Percentiles rank a stretch among this genome's conserved stretches.
Evolutionary conservation across 2,797 vertebrate genomes (phyloP).

Genomic region (Leucoraja ocellata): DNA sequence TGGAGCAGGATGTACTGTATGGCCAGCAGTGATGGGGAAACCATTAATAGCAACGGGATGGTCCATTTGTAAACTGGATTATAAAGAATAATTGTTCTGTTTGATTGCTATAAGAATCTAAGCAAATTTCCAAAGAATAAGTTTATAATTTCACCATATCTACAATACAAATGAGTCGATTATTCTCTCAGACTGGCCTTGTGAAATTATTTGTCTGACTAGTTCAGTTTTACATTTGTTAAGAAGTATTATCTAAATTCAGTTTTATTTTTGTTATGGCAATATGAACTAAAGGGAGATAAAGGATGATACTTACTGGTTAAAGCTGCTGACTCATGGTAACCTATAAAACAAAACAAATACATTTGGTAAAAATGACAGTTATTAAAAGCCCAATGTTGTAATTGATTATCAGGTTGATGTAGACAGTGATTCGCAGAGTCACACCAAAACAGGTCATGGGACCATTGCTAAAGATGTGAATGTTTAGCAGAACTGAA

Average conservation of each 20-base stretch:
- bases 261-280: background rate
- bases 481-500: background rate
- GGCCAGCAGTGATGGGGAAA: too few relatives aligned
- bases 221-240: background rate
- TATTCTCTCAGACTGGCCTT: background rate
- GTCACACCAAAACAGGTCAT: background rate
- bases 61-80: background rate
- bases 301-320: slow-evolving; percentile 2
- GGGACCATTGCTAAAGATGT: background rate
- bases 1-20: too few relatives aligned
- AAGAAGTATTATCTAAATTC: background rate
- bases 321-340: slow-evolving; percentile 14
- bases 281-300: too few relatives aligned
- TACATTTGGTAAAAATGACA: background rate
- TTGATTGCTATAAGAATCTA: too few relatives aligned
- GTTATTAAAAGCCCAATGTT: too few relatives aligned
- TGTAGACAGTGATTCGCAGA: too few relatives aligned
- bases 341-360: background rate
- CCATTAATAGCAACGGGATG: too few relatives aligned
- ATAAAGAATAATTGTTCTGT: too few relatives aligned
- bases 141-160: too few relatives aligned
- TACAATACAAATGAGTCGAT: background rate
- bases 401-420: background rate
- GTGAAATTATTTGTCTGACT: background rate
- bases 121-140: too few relatives aligned